Base-by-base conservation (phyloP, 2,797 vertebrate genomes). In the Acanthis flammea region DNA sequence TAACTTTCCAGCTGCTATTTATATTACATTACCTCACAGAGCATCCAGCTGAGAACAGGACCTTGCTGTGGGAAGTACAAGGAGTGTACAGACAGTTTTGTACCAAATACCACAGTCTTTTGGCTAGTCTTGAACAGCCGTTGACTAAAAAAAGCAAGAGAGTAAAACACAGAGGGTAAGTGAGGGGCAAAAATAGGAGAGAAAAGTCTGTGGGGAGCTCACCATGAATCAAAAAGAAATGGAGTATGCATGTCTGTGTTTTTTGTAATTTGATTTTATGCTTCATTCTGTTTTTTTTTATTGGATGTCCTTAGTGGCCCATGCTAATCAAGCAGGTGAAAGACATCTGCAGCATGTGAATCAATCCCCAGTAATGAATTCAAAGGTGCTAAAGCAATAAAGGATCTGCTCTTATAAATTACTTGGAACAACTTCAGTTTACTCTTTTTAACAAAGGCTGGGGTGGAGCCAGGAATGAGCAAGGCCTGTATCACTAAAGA, bases 1-100 rank as follows among this genome's bases (percentile, higher is more conserved):
- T 86, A 83, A 37, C 44, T 93, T 91, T 74, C 30, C 58, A 90
- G n/a, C 42, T 87, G 75, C 57, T 86, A 37, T 95, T 93, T 91
- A 24, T 92, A 44, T 57, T 85, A 7, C 21, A 42, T 75, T 93
- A 71, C 28, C 44, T 88, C 74, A 68, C 11, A 80, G 76, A 74
- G 19, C 7, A 24, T 47, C 75, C 53, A 76, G 9, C 63, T 80
- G 72, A 80, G 82, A 95, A 18, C 30, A 82, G 19, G 31, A 76
- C 42, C 61, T 74, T 61, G 57, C 61, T 93, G 13, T 72, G 53
- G 72, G 76, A 76, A 60, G 53, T 50, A 48, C 39, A 62, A 78
- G 53, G 33, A 67, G 31, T 10, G 17, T 50, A 54, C 28, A 58
- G 65, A 41, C 1, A 8, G 45, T 44, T 84, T 84, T 87, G 42